Base-by-base conservation (phyloP, 1,140 invertebrate genomes). In the Hydropsyche tenuis region DNA sequence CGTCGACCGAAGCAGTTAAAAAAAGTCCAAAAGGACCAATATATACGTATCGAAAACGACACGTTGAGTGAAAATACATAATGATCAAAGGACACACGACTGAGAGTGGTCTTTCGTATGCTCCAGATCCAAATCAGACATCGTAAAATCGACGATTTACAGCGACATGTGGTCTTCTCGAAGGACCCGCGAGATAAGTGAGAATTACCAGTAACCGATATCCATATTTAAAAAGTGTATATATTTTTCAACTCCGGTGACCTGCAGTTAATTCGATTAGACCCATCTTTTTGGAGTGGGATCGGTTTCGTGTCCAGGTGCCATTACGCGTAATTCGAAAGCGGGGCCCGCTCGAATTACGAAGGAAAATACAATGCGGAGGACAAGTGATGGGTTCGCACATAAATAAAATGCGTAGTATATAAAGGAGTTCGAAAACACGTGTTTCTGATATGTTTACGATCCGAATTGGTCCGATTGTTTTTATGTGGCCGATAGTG, bases 71-170 rank as follows among this genome's bases (percentile, higher is more conserved):
- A 18, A 53, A 2, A 20, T 20, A 53, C 18, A 25, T 25, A 60
- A 60, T 6, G 56, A 60, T 60, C 56, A 60, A 60, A 60, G 56
- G 56, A 60, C 56, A 60, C 51, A 43, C 12, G n/a, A n/a, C 37
- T n/a, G n/a, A 20, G 56, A 60, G 56, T 60, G 56, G 56, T 60
- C 56, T 60, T 25, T 20, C 22, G 18, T 6, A 1, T 60, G 56
- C 56, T 60, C 56, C 22, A 60, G 56, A 60, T 60, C 20, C 56
- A 20, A 60, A 60, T 60, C 56, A 27, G 23, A 7, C 18, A 14
- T 60, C 56, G 56, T 60, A 60, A 60, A 60, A 60, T 60, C 22
- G 56, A 60, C 56, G n/a, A 60, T 60, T 60, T 60, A 60, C 56
- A 60, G 56, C 56, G 56, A 60, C 56, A 60, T 60, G 56, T 60